These are phyloP conservation scores for Pomatostomus ruficeps DNA, from an alignment of 2,113 vertebrate species.

Conservation along the genomic window DNA sequence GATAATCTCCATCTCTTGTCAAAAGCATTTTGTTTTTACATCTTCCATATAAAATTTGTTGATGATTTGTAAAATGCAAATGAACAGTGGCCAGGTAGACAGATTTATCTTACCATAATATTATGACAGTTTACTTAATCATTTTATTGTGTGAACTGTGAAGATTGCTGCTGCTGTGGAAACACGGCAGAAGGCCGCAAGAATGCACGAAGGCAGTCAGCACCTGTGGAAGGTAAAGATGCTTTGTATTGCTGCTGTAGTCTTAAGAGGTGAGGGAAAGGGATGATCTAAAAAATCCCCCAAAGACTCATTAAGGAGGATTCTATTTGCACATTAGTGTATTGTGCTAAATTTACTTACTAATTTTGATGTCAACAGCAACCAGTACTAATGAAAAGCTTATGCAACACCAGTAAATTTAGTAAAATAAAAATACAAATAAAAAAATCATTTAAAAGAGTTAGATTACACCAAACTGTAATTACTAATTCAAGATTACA, in stretches of 20 bases:
- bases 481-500: neutral
- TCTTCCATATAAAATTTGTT: neutral
- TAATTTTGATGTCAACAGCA: constrained; percentile 62
- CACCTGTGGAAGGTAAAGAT: neutral
- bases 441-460: neutral
- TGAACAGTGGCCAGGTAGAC: neutral
- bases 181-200: neutral
- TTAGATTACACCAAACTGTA: neutral
- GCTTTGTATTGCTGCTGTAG: neutral
- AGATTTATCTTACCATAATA: neutral
- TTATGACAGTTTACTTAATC: neutral
- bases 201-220: neutral
- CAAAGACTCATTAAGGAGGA: constrained; percentile 67
- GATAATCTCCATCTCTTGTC: neutral
- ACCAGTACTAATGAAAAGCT: constrained; percentile 54
- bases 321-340: constrained; percentile 39
- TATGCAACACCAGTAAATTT: constrained; percentile 46
- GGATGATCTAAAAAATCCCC: constrained; percentile 59
- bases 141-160: neutral
- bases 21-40: neutral
- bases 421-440: neutral
- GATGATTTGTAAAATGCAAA: neutral
- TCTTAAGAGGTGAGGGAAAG: neutral
- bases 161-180: neutral
- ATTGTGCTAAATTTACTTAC: constrained; percentile 65